Evolutionary conservation across 1,140 invertebrate genomes (phyloP).

Genomic region (Andrena cerasifolii): DNA sequence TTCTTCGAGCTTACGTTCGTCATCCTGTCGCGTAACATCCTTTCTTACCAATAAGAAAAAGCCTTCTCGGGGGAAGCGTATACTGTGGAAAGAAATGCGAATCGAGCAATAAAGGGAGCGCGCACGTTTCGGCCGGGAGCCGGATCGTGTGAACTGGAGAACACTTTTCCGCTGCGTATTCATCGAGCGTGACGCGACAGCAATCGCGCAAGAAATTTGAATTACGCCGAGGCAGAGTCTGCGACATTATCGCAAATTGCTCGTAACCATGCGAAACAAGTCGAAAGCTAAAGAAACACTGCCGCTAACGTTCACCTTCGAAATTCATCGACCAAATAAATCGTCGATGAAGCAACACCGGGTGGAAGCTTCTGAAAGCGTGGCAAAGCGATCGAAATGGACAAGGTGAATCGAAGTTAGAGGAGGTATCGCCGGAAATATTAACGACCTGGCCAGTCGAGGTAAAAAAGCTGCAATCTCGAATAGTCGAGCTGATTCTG

Average conservation of each 20-base stretch:
- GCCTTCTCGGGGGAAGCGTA: background rate
- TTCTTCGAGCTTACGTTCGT: slow-evolving; percentile 24
- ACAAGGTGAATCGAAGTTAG: too few species aligned
- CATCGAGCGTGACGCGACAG: background rate
- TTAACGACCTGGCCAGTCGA: too few species aligned
- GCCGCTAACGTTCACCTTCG: background rate
- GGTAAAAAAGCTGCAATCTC: too few species aligned
- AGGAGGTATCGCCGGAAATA: too few species aligned
- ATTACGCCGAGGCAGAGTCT: slow-evolving; percentile 6
- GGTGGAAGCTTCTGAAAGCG: too few species aligned
- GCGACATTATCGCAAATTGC: slow-evolving; percentile 53
- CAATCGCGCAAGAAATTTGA: slow-evolving; percentile 13
- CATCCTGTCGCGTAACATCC: slow-evolving; percentile 10
- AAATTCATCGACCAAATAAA: background rate
- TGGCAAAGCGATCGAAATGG: too few species aligned
- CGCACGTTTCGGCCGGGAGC: background rate
- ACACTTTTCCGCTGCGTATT: background rate
- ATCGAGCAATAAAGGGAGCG: too few species aligned
- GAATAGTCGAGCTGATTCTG: too few species aligned
- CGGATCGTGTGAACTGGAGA: slow-evolving; percentile 7
- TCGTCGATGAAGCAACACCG: too few species aligned
- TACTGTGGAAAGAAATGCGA: too few species aligned
- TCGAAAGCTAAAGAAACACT: background rate
- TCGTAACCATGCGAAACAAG: slow-evolving; percentile 34
- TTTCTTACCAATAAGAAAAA: too few species aligned